Conservation (phyloP, 2,888 invertebrate species). For the Nysson spinosus region DNA sequence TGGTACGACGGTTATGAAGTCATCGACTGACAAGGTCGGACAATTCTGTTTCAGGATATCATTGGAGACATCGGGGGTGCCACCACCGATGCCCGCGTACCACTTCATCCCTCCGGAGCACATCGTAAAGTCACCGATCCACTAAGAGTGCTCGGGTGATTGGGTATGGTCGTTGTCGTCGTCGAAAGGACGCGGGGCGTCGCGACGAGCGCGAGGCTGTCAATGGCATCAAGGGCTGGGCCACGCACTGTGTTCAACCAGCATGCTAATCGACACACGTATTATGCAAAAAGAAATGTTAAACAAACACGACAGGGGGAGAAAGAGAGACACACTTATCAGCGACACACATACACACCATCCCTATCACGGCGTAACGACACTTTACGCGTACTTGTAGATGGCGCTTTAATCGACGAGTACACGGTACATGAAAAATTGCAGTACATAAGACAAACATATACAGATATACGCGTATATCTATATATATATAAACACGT, state of each 20-base stretch:
- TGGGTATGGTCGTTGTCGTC: conserved; percentile 59
- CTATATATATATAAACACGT: conserved; percentile 1
- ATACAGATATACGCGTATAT: neutral
- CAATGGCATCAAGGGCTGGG: conserved; percentile 67
- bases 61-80: conserved; percentile 95
- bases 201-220: conserved; percentile 74
- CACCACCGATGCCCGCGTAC: conserved; percentile 93
- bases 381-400: no score
- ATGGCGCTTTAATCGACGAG: no score
- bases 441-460: conserved; percentile 1
- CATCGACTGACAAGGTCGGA: conserved; percentile 31
- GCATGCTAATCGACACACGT: conserved; percentile 63
- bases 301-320: conserved; percentile 11
- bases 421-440: no score
- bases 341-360: neutral
- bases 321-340: conserved; percentile 10
- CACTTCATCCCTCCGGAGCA: conserved; percentile 95
- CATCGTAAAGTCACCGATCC: conserved; percentile 94
- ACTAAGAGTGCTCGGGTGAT: conserved; percentile 81
- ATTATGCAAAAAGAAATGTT: conserved; percentile 13
- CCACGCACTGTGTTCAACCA: conserved; percentile 70
- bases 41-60: conserved; percentile 88
- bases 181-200: conserved; percentile 71
- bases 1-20: no score
- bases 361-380: no score